These are phyloP conservation scores for Macroglossus sobrinus DNA, from an alignment of 2,113 vertebrate species.

Conservation along the genomic window DNA sequence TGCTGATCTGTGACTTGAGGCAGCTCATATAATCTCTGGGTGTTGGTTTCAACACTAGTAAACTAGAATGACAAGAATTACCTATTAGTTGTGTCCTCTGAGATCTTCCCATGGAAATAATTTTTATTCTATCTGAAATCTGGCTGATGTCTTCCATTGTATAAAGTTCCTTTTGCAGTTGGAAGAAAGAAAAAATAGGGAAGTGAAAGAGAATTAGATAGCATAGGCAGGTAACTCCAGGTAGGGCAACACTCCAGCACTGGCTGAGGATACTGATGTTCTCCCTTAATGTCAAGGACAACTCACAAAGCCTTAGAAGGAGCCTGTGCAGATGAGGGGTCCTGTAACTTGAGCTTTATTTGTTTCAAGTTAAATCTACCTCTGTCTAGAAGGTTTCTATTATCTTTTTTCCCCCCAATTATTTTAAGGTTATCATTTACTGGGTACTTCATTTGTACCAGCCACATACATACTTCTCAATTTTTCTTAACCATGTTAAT, in stretches of 20 bases:
- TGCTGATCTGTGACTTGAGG: conserved; percentile 13
- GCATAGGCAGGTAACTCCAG: not conserved
- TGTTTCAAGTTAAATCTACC: conserved; percentile 1
- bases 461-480: not conserved
- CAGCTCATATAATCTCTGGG: not conserved
- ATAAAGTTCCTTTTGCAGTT: not conserved
- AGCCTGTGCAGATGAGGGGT: not conserved
- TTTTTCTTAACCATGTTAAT: not conserved
- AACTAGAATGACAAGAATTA: conserved; percentile 35
- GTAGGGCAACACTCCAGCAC: not conserved
- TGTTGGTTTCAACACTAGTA: conserved; percentile 32
- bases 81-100: not conserved
- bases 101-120: conserved; percentile 11
- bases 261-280: not conserved
- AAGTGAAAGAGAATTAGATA: not conserved
- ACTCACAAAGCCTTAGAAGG: not conserved
- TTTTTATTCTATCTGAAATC: conserved; percentile 1
- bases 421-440: conserved; percentile 1
- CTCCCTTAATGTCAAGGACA: not conserved
- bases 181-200: not conserved
- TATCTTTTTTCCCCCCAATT: not conserved
- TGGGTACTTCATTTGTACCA: not conserved
- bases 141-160: not conserved
- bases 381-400: not conserved
- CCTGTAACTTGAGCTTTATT: not conserved